Conservation (phyloP, 1,140 invertebrate species). For the Dendroctonus valens region DNA sequence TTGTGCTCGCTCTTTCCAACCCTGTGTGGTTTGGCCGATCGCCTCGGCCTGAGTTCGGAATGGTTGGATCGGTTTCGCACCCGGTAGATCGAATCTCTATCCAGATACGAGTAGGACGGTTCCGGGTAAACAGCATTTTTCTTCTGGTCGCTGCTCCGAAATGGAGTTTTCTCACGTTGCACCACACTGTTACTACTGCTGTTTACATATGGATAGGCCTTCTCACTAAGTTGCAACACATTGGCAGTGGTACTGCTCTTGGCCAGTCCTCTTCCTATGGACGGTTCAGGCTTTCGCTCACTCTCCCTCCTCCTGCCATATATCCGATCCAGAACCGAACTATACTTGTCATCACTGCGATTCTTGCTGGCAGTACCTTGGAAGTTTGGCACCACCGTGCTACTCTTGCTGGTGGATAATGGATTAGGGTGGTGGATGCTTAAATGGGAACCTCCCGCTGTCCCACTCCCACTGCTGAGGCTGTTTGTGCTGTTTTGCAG, state of each 20-base stretch:
- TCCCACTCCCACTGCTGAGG: conserved; percentile 4
- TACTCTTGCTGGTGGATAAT: conserved; percentile 50
- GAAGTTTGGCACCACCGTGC: conserved; percentile 46
- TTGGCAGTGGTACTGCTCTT: conserved; percentile 62
- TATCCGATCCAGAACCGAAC: conserved; percentile 66
- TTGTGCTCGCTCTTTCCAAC: conserved; percentile 53
- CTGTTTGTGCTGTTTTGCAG: conserved; percentile 34
- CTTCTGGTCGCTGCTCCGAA: conserved; percentile 44
- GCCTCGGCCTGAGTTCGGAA: conserved; percentile 50
- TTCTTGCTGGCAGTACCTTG: conserved; percentile 52
- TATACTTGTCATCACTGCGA: conserved; percentile 73
- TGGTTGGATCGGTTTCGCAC: conserved; percentile 46
- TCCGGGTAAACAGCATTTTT: conserved; percentile 41
- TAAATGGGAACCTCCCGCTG: conserved; percentile 1
- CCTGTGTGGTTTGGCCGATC: conserved; percentile 52
- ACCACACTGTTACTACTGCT: conserved; percentile 24
- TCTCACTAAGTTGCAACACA: conserved; percentile 61
- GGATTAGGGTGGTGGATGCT: conserved; percentile 22
- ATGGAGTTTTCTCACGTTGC: conserved; percentile 61
- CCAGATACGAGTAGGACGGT: conserved; percentile 44
- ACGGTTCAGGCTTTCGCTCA: conserved; percentile 66
- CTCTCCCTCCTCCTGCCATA: conserved; percentile 59
- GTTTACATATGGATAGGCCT: conserved; percentile 62
- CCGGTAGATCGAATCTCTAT: conserved; percentile 44
- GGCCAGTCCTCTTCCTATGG: conserved; percentile 44